Evolutionary conservation across 2,113 vertebrate genomes (phyloP).

Genomic region (Brienomyrus brachyistius): DNA sequence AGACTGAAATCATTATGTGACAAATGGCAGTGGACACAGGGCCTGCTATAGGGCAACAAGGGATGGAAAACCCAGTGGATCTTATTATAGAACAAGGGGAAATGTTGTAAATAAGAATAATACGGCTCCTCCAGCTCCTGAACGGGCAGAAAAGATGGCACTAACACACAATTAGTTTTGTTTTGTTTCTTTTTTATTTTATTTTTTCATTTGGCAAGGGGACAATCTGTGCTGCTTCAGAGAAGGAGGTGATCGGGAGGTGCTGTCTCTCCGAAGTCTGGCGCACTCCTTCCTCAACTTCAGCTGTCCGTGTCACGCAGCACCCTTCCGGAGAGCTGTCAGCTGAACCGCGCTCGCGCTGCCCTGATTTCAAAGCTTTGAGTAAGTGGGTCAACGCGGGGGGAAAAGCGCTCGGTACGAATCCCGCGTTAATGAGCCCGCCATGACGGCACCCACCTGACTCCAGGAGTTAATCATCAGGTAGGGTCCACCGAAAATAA

Average conservation of each 20-base stretch:
- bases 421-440: not conserved
- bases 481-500: not conserved
- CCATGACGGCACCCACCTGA: not conserved
- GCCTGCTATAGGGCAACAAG: not conserved
- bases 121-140: not conserved
- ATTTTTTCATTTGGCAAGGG: not conserved
- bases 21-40: not conserved
- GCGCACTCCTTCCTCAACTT: not conserved
- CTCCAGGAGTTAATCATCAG: not conserved
- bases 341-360: not conserved
- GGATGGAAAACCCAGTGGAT: not conserved
- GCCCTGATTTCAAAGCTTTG: not conserved
- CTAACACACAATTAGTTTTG: not conserved
- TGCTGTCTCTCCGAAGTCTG: not conserved
- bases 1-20: not conserved
- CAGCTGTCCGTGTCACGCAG: not conserved
- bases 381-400: not conserved
- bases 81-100: not conserved
- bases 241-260: not conserved
- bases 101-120: not conserved
- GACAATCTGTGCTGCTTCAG: not conserved
- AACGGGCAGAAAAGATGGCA: not conserved
- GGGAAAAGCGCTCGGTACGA: not conserved
- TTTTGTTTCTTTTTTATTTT: not conserved
- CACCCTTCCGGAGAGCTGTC: not conserved